A percentile compares a stretch with the other conserved stretches of the same genome.
Evolutionary conservation across 2,113 vertebrate genomes (phyloP).

Genomic region (Scytalopus superciliaris): DNA sequence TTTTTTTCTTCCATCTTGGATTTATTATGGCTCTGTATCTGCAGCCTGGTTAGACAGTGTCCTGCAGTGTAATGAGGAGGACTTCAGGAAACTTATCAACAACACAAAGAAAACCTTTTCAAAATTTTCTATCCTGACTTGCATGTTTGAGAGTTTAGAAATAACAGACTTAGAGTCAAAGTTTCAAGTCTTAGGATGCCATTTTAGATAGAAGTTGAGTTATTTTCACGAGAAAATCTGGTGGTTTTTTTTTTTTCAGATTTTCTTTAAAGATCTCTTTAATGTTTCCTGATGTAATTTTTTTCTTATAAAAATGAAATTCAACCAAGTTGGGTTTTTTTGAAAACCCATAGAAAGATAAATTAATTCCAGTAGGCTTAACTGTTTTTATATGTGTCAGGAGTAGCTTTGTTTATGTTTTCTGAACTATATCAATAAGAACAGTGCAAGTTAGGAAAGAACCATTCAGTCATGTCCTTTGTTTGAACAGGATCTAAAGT

Average conservation of each 20-base stretch:
- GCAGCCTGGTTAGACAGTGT: neutral
- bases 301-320: neutral
- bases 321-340: neutral
- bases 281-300: neutral
- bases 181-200: neutral
- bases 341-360: neutral
- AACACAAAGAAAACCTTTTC: neutral
- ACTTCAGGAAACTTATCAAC: neutral
- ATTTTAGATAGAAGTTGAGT: neutral
- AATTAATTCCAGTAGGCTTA: neutral
- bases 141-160: neutral
- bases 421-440: neutral
- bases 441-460: neutral
- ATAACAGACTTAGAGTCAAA: neutral
- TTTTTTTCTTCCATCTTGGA: neutral
- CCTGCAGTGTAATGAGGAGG: neutral
- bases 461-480: neutral
- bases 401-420: neutral
- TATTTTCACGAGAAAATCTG: neutral
- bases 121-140: neutral
- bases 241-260: fast-evolving
- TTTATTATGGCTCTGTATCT: neutral
- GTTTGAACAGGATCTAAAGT: neutral
- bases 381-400: neutral
- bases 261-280: neutral